phyloP scores from a whole-genome alignment of 1,140 invertebrate genomes.

The Bombus breviceps region DNA sequence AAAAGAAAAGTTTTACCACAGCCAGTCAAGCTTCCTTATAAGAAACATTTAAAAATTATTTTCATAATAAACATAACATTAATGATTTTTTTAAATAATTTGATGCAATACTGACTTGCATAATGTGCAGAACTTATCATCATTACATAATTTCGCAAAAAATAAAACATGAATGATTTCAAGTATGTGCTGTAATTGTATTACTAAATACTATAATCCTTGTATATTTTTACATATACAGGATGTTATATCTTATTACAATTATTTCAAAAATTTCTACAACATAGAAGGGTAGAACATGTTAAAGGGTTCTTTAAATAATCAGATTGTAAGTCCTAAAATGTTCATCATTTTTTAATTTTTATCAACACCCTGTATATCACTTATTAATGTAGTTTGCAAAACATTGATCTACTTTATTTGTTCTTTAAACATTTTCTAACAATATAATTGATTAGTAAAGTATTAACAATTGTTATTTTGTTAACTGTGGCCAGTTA shows the following conservation, averaged over 20 bases:
- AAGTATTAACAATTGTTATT: constrained; percentile 60
- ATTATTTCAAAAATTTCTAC: not conserved
- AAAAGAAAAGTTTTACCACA: constrained; percentile 3
- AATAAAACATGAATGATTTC: constrained; percentile 38
- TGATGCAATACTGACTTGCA: constrained; percentile 67
- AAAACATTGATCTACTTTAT: constrained; percentile 48
- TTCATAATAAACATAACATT: constrained; percentile 11
- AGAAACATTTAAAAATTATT: not conserved
- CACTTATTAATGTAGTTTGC: constrained; percentile 28
- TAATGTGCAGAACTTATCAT: constrained; percentile 55
- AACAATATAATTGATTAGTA: constrained; percentile 55
- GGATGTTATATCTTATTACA: constrained; percentile 25
- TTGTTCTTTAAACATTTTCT: constrained; percentile 47
- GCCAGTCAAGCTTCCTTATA: not conserved
- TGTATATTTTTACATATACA: constrained; percentile 35
- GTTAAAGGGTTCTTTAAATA: not conserved
- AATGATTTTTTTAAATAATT: constrained; percentile 34
- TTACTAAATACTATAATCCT: constrained; percentile 39
- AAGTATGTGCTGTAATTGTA: constrained; percentile 41
- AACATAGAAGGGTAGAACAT: no score
- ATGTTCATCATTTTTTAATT: not conserved
- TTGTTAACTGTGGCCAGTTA: constrained; percentile 51
- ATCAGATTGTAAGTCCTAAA: not conserved
- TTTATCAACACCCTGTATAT: constrained; percentile 49
- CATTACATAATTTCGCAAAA: constrained; percentile 36